A percentile compares a stretch with the other conserved stretches of the same genome.
Evolutionary conservation across 2,888 invertebrate species (phyloP).

Genomic region (Xestia sexstrigata): DNA sequence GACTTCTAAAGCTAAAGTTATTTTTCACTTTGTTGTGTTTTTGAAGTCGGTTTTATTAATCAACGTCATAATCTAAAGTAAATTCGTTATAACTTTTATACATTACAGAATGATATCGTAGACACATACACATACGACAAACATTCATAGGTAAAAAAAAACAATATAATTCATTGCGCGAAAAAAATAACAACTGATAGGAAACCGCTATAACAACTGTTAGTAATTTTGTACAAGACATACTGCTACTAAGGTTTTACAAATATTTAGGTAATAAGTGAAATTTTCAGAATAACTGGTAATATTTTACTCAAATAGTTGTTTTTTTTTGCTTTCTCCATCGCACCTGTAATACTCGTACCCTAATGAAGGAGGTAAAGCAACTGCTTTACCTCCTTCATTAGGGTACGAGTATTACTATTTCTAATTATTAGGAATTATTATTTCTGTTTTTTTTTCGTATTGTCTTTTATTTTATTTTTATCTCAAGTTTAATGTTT

Average conservation of each 20-base stretch:
- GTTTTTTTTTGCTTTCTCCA: not conserved
- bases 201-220: not conserved
- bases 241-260: not conserved
- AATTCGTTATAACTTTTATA: not conserved
- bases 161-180: not conserved
- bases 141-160: not conserved
- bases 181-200: slow-evolving; percentile 18
- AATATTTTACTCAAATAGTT: not conserved
- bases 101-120: slow-evolving; percentile 12
- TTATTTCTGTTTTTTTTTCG: too few relatives aligned
- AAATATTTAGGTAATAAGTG: not conserved
- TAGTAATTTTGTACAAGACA: not conserved
- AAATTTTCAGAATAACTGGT: not conserved
- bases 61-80: not conserved
- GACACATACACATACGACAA: not conserved
- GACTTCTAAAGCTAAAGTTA: too few relatives aligned
- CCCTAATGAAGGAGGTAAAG: not conserved
- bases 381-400: too few relatives aligned
- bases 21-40: too few relatives aligned
- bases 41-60: too few relatives aligned
- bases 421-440: too few relatives aligned
- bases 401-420: too few relatives aligned
- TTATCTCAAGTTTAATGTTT: too few relatives aligned
- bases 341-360: not conserved
- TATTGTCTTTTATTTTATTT: too few relatives aligned